phyloP scores from a whole-genome alignment of 2,888 invertebrate species.

The Malachius bipustulatus region DNA sequence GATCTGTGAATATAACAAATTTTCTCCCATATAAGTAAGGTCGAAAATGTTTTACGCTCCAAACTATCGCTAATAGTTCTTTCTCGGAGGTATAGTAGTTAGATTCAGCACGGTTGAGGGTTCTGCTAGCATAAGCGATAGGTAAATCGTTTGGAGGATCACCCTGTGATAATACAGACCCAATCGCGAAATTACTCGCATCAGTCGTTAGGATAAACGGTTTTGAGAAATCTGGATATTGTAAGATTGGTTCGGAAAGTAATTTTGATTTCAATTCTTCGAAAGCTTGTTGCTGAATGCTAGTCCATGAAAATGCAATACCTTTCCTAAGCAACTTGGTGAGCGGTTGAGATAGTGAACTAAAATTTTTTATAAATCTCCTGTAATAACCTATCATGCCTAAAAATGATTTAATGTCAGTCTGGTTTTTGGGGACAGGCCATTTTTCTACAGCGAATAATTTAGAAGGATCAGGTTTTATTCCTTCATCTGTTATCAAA shows the following conservation, averaged over 20 bases:
- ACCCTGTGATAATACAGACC: constrained; percentile 25
- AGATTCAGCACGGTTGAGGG: constrained; percentile 26
- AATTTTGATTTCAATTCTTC: constrained; percentile 15
- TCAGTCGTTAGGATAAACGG: constrained; percentile 28
- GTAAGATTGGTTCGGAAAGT: constrained; percentile 14
- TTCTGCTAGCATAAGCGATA: constrained; percentile 29
- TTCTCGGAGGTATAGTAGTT: constrained; percentile 31
- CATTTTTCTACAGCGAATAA: constrained; percentile 17
- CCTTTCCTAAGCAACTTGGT: constrained; percentile 20
- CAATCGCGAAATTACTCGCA: constrained; percentile 26
- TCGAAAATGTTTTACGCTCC: constrained; percentile 27
- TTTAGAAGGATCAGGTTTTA: constrained; percentile 21
- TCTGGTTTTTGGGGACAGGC: constrained; percentile 15
- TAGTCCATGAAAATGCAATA: constrained; percentile 19
- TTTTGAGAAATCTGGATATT: constrained; percentile 21
- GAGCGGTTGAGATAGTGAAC: constrained; percentile 22
- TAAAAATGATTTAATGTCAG: constrained; percentile 23
- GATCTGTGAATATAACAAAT: constrained; percentile 30
- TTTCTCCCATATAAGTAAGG: constrained; percentile 30
- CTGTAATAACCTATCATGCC: constrained; percentile 25
- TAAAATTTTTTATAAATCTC: constrained; percentile 24
- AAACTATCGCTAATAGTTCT: constrained; percentile 31
- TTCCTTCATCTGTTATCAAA: constrained; percentile 20
- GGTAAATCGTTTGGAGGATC: constrained; percentile 24
- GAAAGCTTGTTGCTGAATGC: constrained; percentile 13